These are phyloP conservation scores for Potamarius usumacintae DNA, from an alignment of 2,113 vertebrate species.

Conservation along the genomic window DNA sequence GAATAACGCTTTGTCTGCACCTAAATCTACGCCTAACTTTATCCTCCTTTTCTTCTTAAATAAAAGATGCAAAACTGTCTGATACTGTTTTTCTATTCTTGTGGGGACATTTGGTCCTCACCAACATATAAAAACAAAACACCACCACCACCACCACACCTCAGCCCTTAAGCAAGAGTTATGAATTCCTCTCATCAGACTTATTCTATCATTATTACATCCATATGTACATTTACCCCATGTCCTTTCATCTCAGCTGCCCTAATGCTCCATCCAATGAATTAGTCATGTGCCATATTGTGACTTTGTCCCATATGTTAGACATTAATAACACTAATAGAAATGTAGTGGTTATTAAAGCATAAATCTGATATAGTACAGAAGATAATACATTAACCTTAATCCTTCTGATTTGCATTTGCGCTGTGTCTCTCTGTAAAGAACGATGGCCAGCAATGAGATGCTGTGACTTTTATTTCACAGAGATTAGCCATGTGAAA, in stretches of 20 bases:
- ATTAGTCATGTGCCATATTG: constrained; percentile 47
- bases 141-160: background rate
- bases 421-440: constrained; percentile 12
- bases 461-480: constrained; percentile 63
- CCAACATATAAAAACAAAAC: background rate
- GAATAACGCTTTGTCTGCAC: background rate
- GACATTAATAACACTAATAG: constrained; percentile 56
- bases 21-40: background rate
- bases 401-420: constrained; percentile 62
- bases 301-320: constrained; percentile 53
- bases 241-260: constrained; percentile 15
- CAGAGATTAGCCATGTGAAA: constrained; percentile 68
- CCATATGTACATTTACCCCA: constrained; percentile 3
- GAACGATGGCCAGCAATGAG: constrained; percentile 63
- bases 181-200: background rate
- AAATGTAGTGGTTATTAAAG: constrained; percentile 54
- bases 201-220: constrained; percentile 26
- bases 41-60: background rate
- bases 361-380: constrained; percentile 53
- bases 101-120: background rate
- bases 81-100: background rate
- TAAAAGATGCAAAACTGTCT: background rate
- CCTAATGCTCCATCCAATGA: constrained; percentile 22
- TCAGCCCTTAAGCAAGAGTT: too few species aligned
- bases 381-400: constrained; percentile 60